phyloP scores from a whole-genome alignment of 2,888 invertebrate genomes.

The Plebejus melissa region DNA sequence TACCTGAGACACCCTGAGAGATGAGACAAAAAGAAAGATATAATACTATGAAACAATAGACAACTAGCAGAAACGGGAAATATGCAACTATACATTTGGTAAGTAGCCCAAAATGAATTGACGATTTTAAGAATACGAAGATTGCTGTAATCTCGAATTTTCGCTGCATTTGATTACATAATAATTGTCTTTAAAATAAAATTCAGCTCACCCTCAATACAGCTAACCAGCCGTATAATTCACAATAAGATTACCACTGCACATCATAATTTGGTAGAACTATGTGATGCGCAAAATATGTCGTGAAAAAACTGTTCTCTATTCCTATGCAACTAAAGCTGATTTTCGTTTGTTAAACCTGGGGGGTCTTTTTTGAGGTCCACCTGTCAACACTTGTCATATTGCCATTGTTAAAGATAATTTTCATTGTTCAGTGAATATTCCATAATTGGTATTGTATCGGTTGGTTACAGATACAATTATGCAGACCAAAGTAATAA shows the following conservation, averaged over 20 bases:
- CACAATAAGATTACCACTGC: constrained; percentile 30
- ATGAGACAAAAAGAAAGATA: no score
- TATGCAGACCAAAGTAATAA: background rate
- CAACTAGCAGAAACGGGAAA: no score
- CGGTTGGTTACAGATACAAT: constrained; percentile 36
- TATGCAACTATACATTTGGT: no score
- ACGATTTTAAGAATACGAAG: background rate
- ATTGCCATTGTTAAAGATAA: constrained; percentile 49
- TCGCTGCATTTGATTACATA: constrained; percentile 1
- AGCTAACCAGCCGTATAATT: background rate
- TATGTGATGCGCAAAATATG: constrained; percentile 50
- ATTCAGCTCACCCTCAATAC: background rate
- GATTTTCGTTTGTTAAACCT: constrained; percentile 33
- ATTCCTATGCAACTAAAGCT: background rate
- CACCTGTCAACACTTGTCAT: constrained; percentile 63
- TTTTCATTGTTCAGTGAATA: constrained; percentile 59
- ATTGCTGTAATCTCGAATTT: background rate
- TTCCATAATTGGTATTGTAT: constrained; percentile 55
- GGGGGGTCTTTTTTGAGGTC: constrained; percentile 69
- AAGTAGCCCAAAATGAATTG: no score
- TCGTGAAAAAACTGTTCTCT: constrained; percentile 40
- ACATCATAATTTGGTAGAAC: constrained; percentile 45
- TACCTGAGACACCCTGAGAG: no score
- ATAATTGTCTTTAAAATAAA: background rate
- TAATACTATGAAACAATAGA: no score